These are phyloP conservation scores for Pollachius pollachius DNA, from an alignment of 2,113 vertebrate genomes.

Conservation along the genomic window DNA sequence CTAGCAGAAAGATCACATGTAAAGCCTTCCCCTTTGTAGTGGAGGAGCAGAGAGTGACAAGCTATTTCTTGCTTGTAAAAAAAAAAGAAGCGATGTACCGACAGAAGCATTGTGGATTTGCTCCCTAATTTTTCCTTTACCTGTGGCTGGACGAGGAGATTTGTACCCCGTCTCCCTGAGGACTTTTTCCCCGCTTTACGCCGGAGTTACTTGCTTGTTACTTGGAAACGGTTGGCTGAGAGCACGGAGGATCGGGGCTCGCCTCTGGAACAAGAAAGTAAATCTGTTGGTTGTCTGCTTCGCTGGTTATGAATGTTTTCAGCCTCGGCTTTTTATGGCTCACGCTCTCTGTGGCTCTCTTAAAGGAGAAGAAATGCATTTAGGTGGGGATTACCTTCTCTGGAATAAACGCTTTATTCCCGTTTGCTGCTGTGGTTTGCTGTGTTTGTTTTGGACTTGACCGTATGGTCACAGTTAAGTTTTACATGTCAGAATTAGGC, in stretches of 20 bases:
- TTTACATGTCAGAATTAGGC: constrained; percentile 39
- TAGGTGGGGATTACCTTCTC: constrained; percentile 12
- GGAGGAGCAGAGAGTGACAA: constrained; percentile 83
- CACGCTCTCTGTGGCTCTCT: constrained; percentile 56
- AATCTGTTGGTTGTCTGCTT: constrained; percentile 74
- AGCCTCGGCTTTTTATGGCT: constrained; percentile 66
- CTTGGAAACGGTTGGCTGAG: constrained; percentile 62
- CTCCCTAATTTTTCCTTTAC: constrained; percentile 48
- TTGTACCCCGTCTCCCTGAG: constrained; percentile 37
- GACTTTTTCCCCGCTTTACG: constrained; percentile 67
- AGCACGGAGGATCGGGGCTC: constrained; percentile 66
- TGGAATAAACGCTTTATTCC: constrained; percentile 20
- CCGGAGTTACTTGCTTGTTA: constrained; percentile 65
- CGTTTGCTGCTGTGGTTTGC: constrained; percentile 28
- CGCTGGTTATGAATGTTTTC: constrained; percentile 74
- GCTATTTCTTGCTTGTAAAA: constrained; percentile 79
- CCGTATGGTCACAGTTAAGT: constrained; percentile 19
- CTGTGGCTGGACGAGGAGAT: constrained; percentile 61
- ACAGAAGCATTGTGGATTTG: constrained; percentile 67
- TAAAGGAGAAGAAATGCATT: constrained; percentile 62
- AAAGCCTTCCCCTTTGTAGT: constrained; percentile 88
- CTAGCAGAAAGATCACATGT: constrained; percentile 89
- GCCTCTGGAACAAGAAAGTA: constrained; percentile 79
- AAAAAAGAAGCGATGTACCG: constrained; percentile 52
- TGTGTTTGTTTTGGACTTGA: constrained; percentile 15